A percentile compares a stretch with the other conserved stretches of the same genome.
Evolutionary conservation across 2,797 vertebrate genomes (phyloP).

Genomic region (Bradypus variegatus): DNA sequence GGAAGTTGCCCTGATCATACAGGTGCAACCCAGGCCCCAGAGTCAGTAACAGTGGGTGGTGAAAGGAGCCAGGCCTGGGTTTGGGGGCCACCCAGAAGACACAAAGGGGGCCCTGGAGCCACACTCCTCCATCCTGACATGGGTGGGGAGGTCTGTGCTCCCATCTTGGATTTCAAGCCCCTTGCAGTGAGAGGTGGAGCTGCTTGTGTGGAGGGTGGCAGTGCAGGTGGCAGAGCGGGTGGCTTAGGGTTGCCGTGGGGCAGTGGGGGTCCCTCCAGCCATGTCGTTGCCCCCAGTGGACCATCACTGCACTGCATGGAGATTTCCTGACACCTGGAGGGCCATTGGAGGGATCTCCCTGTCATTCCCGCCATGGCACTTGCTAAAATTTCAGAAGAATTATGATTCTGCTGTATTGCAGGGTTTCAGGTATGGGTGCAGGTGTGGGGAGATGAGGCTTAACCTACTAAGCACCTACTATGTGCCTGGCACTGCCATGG

Average conservation of each 20-base stretch:
- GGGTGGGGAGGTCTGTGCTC: not conserved
- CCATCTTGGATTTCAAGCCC: not conserved
- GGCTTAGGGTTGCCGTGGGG: not conserved
- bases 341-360: not conserved
- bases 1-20: not conserved
- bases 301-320: not conserved
- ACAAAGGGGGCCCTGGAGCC: not conserved
- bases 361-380: not conserved
- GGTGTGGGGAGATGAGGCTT: not conserved
- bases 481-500: not conserved
- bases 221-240: not conserved
- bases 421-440: not conserved
- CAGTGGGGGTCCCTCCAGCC: not conserved
- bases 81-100: not conserved
- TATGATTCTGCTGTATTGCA: not conserved
- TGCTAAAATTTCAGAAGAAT: not conserved
- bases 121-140: rapidly evolving
- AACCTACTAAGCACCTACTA: not conserved
- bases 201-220: not conserved
- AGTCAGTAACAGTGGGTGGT: not conserved
- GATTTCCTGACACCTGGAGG: not conserved
- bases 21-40: not conserved
- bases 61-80: not conserved
- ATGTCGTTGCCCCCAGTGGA: not conserved
- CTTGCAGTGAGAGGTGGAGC: not conserved